A percentile compares a stretch with the other conserved stretches of the same genome.
phyloP scores from a whole-genome alignment of 2,113 vertebrate species.

The Hypanus sabinus region DNA sequence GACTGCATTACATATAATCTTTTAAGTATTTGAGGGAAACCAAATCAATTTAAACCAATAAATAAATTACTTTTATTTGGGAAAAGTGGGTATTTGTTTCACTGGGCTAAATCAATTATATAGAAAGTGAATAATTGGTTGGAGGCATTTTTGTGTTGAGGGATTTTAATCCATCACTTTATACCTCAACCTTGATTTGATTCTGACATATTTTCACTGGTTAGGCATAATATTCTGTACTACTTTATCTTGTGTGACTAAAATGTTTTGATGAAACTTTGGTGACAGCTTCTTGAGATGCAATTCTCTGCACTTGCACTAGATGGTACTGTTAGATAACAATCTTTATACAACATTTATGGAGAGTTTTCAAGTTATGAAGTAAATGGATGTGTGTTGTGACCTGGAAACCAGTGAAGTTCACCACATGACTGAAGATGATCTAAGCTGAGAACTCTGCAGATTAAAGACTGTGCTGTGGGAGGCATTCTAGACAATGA shows the following conservation, averaged over 20 bases:
- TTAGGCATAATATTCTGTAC: background rate
- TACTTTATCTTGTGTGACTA: background rate
- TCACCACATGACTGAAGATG: background rate
- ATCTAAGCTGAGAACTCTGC: background rate
- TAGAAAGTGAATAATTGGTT: too few species aligned
- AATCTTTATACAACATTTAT: background rate
- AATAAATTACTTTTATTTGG: background rate
- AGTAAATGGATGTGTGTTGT: background rate
- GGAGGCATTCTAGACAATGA: background rate
- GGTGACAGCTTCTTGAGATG: background rate
- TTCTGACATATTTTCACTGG: background rate
- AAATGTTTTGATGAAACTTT: background rate
- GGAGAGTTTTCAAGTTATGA: background rate
- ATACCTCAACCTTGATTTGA: background rate
- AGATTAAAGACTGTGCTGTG: background rate
- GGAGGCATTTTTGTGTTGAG: background rate
- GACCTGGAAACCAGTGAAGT: background rate
- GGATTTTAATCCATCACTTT: background rate
- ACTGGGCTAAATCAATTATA: too few species aligned
- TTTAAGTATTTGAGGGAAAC: background rate
- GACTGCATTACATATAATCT: too few species aligned
- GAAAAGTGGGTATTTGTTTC: too few species aligned
- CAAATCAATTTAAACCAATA: background rate
- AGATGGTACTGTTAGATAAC: slow-evolving; percentile 18
- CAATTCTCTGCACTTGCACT: background rate